phyloP scores from a whole-genome alignment of 2,888 invertebrate genomes.

The Aleiodes alternator region DNA sequence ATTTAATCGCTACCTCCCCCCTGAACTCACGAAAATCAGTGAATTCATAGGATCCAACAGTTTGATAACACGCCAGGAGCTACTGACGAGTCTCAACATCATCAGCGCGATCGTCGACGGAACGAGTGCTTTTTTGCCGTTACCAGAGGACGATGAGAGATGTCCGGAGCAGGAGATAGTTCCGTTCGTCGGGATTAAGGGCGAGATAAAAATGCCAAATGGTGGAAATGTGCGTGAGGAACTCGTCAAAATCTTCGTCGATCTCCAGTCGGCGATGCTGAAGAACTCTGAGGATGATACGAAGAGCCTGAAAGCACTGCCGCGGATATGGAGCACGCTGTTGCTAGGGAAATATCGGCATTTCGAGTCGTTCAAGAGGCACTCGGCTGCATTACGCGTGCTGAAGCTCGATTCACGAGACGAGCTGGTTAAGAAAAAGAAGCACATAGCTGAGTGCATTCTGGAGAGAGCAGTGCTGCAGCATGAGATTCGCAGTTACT shows the following conservation, averaged over 20 bases:
- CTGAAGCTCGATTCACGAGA: slow-evolving; percentile 81
- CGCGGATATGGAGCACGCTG: slow-evolving; percentile 82
- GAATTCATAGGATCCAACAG: slow-evolving; percentile 75
- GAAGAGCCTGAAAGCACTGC: slow-evolving; percentile 80
- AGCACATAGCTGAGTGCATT: slow-evolving; percentile 74
- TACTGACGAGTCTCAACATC: slow-evolving; percentile 82
- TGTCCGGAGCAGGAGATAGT: slow-evolving; percentile 72
- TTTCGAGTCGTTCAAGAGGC: slow-evolving; percentile 79
- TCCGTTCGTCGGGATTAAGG: slow-evolving; percentile 64
- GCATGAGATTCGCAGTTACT: slow-evolving; percentile 72
- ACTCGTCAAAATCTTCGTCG: slow-evolving; percentile 79
- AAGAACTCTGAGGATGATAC: slow-evolving; percentile 86
- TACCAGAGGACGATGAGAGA: slow-evolving; percentile 75
- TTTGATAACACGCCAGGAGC: slow-evolving; percentile 80
- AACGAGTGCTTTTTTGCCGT: slow-evolving; percentile 82
- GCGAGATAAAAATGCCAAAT: slow-evolving; percentile 78
- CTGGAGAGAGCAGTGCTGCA: slow-evolving; percentile 63
- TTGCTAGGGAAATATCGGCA: slow-evolving; percentile 78
- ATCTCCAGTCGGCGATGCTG: slow-evolving; percentile 82
- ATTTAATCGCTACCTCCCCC: slow-evolving; percentile 81
- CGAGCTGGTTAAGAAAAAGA: slow-evolving; percentile 79
- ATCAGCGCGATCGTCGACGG: slow-evolving; percentile 80
- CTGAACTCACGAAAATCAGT: slow-evolving; percentile 80
- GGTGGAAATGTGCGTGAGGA: slow-evolving; percentile 83
- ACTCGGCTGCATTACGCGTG: slow-evolving; percentile 82